Percentiles rank a stretch among this genome's conserved stretches.
Conservation (phyloP, 2,797 vertebrate species). For the Hippopotamyrus pictus region DNA sequence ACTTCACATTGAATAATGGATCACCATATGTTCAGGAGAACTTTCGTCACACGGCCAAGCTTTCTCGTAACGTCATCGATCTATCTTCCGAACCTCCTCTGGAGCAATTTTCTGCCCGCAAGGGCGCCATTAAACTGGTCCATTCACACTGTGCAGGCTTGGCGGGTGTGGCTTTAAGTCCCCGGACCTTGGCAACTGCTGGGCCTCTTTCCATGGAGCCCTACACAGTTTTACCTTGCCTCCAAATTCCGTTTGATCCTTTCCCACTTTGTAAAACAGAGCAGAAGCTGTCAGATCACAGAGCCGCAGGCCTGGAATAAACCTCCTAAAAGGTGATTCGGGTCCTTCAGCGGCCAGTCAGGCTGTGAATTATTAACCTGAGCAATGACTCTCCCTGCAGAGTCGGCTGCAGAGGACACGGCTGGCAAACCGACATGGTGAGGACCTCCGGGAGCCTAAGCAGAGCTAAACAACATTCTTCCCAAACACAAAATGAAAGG, state of each 20-base stretch:
- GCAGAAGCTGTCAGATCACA: slow-evolving; percentile 21
- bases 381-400: neutral
- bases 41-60: neutral
- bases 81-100: neutral
- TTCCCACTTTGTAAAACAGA: slow-evolving; percentile 38
- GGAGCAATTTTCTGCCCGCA: neutral
- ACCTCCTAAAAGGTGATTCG: neutral
- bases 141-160: neutral
- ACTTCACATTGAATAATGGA: slow-evolving; percentile 22
- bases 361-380: slow-evolving; percentile 11
- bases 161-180: neutral
- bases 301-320: neutral
- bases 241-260: slow-evolving; percentile 55
- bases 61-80: neutral
- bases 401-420: neutral
- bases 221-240: neutral
- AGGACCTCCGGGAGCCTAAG: neutral
- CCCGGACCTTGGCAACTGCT: neutral
- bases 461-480: slow-evolving; percentile 44
- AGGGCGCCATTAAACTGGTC: neutral
- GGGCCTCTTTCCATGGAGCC: neutral
- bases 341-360: neutral
- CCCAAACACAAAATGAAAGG: slow-evolving; percentile 36
- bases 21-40: slow-evolving; percentile 17
- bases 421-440: neutral